Conservation (phyloP, 2,113 vertebrate genomes). For the Galeopterus variegatus region DNA sequence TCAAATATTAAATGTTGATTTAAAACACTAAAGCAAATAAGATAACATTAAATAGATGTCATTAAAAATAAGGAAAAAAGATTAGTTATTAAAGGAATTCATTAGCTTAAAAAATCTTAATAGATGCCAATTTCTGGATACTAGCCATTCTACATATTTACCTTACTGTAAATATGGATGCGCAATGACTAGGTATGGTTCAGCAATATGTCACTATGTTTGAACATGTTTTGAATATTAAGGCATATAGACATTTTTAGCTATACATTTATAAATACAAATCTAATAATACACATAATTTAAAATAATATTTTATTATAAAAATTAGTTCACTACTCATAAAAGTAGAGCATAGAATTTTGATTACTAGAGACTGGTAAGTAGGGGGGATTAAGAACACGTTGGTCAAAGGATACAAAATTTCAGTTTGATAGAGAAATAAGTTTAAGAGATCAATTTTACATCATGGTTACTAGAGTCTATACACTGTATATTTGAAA, state of each 20-base stretch:
- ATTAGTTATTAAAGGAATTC: not conserved
- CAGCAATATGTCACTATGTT: not conserved
- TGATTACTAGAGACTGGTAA: not conserved
- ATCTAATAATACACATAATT: not conserved
- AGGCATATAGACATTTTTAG: not conserved
- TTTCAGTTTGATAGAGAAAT: not conserved
- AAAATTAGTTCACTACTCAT: not conserved
- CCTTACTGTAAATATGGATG: not conserved
- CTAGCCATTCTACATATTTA: not conserved
- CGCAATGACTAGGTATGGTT: not conserved
- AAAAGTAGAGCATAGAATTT: not conserved
- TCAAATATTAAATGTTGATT: not conserved
- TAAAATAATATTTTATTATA: not conserved
- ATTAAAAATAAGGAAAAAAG: not conserved
- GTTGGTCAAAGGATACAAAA: not conserved
- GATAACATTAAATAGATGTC: not conserved
- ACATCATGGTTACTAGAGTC: not conserved
- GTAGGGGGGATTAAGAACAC: not conserved
- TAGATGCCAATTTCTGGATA: not conserved
- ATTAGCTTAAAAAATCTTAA: not conserved
- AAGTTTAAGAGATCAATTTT: not conserved
- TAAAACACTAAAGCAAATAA: not conserved
- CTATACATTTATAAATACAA: constrained; percentile 12
- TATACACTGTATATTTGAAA: not conserved
- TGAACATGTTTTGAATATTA: not conserved